Conservation (phyloP, 2,797 vertebrate genomes). For the Chrosomus eos region DNA sequence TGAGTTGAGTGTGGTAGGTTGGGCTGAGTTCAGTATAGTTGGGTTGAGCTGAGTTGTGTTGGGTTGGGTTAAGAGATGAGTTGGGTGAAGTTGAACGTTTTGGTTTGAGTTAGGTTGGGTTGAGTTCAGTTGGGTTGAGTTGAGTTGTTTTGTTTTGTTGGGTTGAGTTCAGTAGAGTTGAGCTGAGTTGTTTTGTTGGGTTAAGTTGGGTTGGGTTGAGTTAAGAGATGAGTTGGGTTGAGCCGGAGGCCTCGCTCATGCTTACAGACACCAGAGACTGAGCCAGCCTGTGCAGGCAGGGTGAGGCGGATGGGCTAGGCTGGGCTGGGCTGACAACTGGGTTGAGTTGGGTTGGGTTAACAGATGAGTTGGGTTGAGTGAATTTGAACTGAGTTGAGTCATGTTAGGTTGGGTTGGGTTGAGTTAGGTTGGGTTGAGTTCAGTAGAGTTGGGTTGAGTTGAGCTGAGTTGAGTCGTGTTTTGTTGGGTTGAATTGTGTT, state of each 20-base stretch:
- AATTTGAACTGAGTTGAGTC: not conserved
- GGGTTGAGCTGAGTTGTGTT: too few species aligned
- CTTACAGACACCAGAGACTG: slow-evolving; percentile 84
- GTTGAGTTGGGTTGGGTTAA: not conserved
- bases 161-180: not conserved
- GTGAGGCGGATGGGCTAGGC: slow-evolving; percentile 68
- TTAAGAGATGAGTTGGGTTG: too few species aligned
- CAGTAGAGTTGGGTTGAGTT: not conserved
- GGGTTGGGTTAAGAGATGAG: not conserved
- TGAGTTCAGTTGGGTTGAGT: too few species aligned
- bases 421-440: not conserved
- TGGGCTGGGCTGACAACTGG: not conserved
- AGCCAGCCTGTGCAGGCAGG: slow-evolving; percentile 76
- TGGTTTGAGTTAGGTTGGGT: not conserved
- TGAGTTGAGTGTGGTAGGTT: too few species aligned
- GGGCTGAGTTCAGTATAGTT: not conserved
- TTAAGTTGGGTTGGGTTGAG: not conserved
- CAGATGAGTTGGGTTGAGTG: not conserved
- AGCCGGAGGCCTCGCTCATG: slow-evolving; percentile 62
- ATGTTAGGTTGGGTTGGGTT: not conserved
- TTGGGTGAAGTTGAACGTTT: too few species aligned
- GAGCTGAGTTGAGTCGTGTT: not conserved
- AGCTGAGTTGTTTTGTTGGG: not conserved
- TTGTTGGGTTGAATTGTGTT: too few species aligned
- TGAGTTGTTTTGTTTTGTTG: not conserved